phyloP scores from a whole-genome alignment of 2,797 vertebrate genomes.

The Danio jaintianensis region DNA sequence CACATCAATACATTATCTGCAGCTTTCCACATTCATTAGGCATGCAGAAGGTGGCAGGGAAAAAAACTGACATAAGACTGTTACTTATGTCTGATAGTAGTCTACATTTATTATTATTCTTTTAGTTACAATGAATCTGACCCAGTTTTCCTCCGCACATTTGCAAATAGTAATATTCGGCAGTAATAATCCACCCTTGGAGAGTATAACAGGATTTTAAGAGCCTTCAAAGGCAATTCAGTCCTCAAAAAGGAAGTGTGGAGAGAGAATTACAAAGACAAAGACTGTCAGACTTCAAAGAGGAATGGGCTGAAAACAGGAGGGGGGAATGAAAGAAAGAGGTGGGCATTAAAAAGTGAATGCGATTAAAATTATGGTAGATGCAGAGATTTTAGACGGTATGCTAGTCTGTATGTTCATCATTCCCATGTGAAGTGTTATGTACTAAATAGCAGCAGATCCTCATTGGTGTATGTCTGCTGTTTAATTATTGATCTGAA shows the following conservation, averaged over 20 bases:
- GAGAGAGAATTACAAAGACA: constrained; percentile 37
- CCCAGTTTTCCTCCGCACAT: neutral
- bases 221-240: constrained; percentile 34
- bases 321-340: neutral
- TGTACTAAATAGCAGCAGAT: constrained; percentile 32
- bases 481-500: constrained; percentile 45
- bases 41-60: neutral
- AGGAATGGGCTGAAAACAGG: constrained; percentile 16
- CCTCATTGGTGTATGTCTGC: constrained; percentile 44
- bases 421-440: constrained; percentile 16
- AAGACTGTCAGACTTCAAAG: constrained; percentile 35
- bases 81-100: neutral
- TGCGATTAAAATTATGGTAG: neutral
- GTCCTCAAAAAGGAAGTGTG: neutral
- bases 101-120: constrained; percentile 9
- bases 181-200: constrained; percentile 17
- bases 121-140: constrained; percentile 21
- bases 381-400: constrained; percentile 5
- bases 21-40: constrained; percentile 21
- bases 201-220: constrained; percentile 32
- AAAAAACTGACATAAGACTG: neutral
- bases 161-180: neutral
- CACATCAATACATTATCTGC: constrained; percentile 42
- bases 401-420: constrained; percentile 5
- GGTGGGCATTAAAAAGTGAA: neutral